Percentiles rank a stretch among this genome's conserved stretches.
Conservation (phyloP, 2,888 invertebrate genomes). For the Ecliptopera silaceata region DNA sequence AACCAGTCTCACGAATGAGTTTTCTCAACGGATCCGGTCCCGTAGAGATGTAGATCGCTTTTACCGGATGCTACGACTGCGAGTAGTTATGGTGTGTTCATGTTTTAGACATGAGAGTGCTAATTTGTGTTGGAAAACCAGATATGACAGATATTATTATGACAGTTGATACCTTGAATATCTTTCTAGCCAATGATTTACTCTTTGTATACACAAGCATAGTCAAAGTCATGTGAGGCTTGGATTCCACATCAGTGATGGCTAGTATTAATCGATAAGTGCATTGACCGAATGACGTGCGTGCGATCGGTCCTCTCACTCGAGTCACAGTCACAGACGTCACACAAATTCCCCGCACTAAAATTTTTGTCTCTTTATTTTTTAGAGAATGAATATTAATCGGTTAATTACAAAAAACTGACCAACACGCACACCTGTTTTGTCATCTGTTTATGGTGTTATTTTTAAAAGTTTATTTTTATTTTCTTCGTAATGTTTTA, state of each 20-base stretch:
- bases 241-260: too few relatives aligned
- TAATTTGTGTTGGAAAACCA: constrained; percentile 18
- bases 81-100: constrained; percentile 16
- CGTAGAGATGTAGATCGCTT: constrained; percentile 29
- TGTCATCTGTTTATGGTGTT: neutral
- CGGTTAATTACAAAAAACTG: constrained; percentile 3
- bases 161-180: too few relatives aligned
- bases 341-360: constrained; percentile 46
- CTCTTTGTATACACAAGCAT: too few relatives aligned
- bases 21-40: constrained; percentile 35
- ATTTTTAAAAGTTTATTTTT: constrained; percentile 2
- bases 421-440: neutral
- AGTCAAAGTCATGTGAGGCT: too few relatives aligned
- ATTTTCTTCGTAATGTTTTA: neutral
- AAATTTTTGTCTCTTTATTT: constrained; percentile 30
- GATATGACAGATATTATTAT: constrained; percentile 42
- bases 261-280: constrained; percentile 50
- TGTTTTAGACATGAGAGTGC: constrained; percentile 18
- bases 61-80: constrained; percentile 34
- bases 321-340: constrained; percentile 33
- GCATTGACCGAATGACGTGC: constrained; percentile 57
- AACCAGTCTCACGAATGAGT: constrained; percentile 6
- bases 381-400: constrained; percentile 12
- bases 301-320: constrained; percentile 41
- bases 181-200: too few relatives aligned